Percentiles rank a stretch among this genome's conserved stretches.
Conservation (phyloP, 2,113 vertebrate species). For the Rynchops niger region DNA sequence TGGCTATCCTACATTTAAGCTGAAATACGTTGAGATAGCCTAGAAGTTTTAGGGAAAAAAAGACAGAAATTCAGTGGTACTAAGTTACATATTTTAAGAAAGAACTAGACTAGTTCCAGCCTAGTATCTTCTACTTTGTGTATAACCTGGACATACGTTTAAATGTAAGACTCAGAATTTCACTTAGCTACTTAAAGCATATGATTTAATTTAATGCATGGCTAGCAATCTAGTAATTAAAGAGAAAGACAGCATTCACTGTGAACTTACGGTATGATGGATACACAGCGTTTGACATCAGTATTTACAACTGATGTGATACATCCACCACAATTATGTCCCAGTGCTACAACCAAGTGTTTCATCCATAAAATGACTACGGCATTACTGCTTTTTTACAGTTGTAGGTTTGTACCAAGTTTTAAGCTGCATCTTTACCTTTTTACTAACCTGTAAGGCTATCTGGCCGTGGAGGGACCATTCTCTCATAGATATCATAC, state of each 20-base stretch:
- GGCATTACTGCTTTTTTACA: not conserved
- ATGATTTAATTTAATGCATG: not conserved
- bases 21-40: not conserved
- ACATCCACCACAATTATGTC: fast-evolving
- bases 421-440: not conserved
- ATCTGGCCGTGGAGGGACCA: slow-evolving; percentile 90
- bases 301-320: not conserved
- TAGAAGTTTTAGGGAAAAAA: not conserved
- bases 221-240: not conserved
- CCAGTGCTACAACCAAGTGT: fast-evolving
- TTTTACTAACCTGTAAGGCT: slow-evolving; percentile 88
- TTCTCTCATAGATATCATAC: slow-evolving; percentile 92
- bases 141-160: not conserved
- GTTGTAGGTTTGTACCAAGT: not conserved
- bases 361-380: fast-evolving
- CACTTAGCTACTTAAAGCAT: not conserved
- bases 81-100: not conserved
- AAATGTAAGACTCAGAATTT: not conserved
- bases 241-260: not conserved
- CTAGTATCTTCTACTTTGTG: not conserved
- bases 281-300: not conserved
- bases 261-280: not conserved
- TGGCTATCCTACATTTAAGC: not conserved
- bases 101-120: not conserved
- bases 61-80: not conserved